phyloP scores from a whole-genome alignment of 2,888 invertebrate species.

The Frankliniella fusca region DNA sequence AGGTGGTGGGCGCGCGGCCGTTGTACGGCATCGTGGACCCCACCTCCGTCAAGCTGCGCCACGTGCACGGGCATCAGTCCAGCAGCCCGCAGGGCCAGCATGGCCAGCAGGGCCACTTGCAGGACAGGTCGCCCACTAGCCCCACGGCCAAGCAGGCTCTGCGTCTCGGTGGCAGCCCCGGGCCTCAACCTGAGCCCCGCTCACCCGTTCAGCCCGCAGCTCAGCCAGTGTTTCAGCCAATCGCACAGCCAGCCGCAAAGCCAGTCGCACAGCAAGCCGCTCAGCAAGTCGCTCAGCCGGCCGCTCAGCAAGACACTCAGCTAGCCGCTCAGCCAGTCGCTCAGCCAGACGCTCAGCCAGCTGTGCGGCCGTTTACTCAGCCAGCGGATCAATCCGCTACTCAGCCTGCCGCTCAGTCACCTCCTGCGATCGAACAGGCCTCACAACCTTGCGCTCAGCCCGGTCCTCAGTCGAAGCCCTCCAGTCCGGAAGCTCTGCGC shows the following conservation, averaged over 20 bases:
- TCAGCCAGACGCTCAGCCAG: background rate
- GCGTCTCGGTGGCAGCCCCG: background rate
- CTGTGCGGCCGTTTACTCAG: too few species aligned
- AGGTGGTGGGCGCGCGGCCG: conserved; percentile 31
- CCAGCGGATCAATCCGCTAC: too few species aligned
- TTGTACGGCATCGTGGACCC: conserved; percentile 32
- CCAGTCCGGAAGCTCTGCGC: background rate
- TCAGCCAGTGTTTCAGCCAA: too few species aligned
- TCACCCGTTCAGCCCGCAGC: background rate
- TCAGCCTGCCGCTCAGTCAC: background rate
- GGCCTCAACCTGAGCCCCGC: background rate
- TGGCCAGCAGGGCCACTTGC: background rate
- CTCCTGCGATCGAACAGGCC: background rate
- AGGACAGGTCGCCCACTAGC: background rate
- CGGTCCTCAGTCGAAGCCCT: background rate
- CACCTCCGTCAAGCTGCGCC: conserved; percentile 28
- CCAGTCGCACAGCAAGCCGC: too few species aligned
- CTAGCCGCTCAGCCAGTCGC: background rate
- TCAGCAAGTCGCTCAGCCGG: too few species aligned
- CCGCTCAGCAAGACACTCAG: background rate
- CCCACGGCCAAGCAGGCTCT: background rate
- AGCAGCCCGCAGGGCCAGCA: background rate
- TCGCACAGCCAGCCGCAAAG: too few species aligned
- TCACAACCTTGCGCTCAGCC: background rate
- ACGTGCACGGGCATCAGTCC: conserved; percentile 29